phyloP scores from a whole-genome alignment of 2,113 vertebrate species.

The Neodon shergylaensis region DNA sequence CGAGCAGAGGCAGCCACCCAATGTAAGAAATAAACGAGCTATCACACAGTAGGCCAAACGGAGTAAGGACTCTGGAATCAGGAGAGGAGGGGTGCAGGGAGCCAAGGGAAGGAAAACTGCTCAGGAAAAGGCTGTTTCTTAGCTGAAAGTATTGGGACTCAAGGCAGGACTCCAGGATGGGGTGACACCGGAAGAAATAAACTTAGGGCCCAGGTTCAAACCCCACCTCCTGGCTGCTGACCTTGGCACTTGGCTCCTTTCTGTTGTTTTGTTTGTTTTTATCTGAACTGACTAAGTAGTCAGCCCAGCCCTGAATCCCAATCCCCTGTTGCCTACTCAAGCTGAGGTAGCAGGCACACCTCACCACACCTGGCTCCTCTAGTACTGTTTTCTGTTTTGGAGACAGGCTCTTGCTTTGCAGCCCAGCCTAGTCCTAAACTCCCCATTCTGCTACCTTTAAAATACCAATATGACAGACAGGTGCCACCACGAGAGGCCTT shows the following conservation, averaged over 20 bases:
- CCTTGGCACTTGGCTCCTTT: neutral
- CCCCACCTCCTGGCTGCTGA: neutral
- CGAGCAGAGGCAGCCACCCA: neutral
- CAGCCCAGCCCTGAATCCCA: neutral
- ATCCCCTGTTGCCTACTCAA: neutral
- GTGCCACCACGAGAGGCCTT: neutral
- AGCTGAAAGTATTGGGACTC: neutral
- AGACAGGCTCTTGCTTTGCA: neutral
- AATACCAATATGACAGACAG: neutral
- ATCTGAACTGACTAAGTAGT: neutral
- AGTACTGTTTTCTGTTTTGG: neutral
- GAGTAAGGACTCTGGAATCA: neutral
- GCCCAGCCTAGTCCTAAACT: neutral
- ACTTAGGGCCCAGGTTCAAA: constrained; percentile 25
- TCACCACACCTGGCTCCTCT: neutral
- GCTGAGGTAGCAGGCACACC: neutral
- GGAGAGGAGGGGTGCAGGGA: neutral
- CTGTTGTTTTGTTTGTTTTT: neutral
- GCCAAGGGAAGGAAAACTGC: neutral
- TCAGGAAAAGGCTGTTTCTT: neutral
- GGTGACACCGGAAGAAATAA: neutral
- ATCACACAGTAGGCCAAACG: neutral
- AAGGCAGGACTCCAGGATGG: neutral
- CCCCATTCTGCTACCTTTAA: neutral
- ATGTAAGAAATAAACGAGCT: neutral